Evolutionary conservation across 2,888 invertebrate species (phyloP).

Genomic region (Therioaphis trifolii): DNA sequence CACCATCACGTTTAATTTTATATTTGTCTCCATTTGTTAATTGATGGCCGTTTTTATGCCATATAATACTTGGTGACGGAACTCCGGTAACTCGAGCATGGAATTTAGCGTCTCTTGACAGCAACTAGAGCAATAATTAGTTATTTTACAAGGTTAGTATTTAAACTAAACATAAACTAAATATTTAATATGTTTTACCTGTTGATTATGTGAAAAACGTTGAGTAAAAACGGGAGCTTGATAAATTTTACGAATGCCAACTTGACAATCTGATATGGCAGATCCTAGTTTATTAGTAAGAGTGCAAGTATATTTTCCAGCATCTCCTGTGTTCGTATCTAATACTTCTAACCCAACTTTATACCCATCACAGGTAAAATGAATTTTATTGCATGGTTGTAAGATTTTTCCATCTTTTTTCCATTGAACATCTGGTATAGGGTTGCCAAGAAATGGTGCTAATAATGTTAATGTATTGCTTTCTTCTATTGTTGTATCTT

Average conservation of each 20-base stretch:
- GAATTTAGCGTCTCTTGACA: slow-evolving; percentile 85
- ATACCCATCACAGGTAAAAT: slow-evolving; percentile 85
- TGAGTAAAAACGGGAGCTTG: slow-evolving; percentile 85
- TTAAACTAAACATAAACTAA: neutral
- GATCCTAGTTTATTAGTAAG: slow-evolving; percentile 83
- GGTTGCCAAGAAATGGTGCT: slow-evolving; percentile 83
- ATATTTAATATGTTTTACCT: slow-evolving; percentile 69
- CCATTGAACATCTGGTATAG: slow-evolving; percentile 84
- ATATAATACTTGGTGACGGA: slow-evolving; percentile 85
- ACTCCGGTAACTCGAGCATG: slow-evolving; percentile 83
- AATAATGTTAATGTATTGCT: slow-evolving; percentile 79
- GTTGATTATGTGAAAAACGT: slow-evolving; percentile 77
- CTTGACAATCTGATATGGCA: slow-evolving; percentile 77
- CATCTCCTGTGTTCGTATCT: slow-evolving; percentile 78
- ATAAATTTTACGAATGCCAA: slow-evolving; percentile 82
- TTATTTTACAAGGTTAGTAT: neutral
- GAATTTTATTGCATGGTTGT: slow-evolving; percentile 75
- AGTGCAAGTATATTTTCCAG: slow-evolving; percentile 82
- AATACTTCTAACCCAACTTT: slow-evolving; percentile 82
- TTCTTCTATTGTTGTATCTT: slow-evolving; percentile 84
- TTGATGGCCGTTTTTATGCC: slow-evolving; percentile 86
- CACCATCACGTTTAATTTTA: slow-evolving; percentile 81
- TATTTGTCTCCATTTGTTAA: slow-evolving; percentile 78
- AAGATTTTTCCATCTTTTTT: slow-evolving; percentile 80
- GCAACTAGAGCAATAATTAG: slow-evolving; percentile 69